Conservation (phyloP, 2,113 vertebrate genomes). For the Takifugu flavidus region DNA sequence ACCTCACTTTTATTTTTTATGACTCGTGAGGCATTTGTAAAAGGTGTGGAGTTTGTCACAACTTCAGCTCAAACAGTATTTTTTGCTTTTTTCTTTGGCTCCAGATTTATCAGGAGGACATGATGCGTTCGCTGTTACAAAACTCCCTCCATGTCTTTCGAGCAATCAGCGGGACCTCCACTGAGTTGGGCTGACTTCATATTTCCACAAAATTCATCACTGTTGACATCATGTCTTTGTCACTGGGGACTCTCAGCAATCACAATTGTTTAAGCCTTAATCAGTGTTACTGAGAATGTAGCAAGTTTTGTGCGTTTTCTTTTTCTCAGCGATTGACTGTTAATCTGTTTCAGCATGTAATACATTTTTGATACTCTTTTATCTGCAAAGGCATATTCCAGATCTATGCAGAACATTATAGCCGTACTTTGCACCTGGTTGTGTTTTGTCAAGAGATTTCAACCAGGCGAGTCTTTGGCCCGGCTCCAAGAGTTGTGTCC, state of each 20-base stretch:
- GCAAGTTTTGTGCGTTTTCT: conserved; percentile 30
- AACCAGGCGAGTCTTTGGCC: too few species aligned
- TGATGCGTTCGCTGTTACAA: conserved; percentile 85
- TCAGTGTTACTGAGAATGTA: conserved; percentile 49
- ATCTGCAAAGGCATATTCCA: background rate
- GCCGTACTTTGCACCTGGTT: background rate
- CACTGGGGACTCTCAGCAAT: background rate
- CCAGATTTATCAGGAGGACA: conserved; percentile 89
- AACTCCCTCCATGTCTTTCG: conserved; percentile 93
- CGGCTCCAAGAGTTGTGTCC: too few species aligned
- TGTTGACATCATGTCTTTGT: background rate
- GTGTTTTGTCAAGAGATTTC: too few species aligned
- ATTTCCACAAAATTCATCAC: background rate
- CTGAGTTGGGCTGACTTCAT: conserved; percentile 74
- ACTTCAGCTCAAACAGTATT: too few species aligned
- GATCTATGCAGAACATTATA: conserved; percentile 48
- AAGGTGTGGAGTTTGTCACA: too few species aligned
- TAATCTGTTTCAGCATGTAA: background rate
- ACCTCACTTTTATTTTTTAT: too few species aligned
- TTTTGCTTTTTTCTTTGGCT: background rate
- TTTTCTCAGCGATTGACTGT: conserved; percentile 12
- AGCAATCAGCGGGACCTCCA: conserved; percentile 90
- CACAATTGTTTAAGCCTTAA: background rate
- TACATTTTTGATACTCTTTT: background rate
- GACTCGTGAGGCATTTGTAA: too few species aligned